Percentiles rank a stretch among this genome's conserved stretches.
Evolutionary conservation across 2,888 invertebrate genomes (phyloP).

Genomic region (Drosophila histrio): DNA sequence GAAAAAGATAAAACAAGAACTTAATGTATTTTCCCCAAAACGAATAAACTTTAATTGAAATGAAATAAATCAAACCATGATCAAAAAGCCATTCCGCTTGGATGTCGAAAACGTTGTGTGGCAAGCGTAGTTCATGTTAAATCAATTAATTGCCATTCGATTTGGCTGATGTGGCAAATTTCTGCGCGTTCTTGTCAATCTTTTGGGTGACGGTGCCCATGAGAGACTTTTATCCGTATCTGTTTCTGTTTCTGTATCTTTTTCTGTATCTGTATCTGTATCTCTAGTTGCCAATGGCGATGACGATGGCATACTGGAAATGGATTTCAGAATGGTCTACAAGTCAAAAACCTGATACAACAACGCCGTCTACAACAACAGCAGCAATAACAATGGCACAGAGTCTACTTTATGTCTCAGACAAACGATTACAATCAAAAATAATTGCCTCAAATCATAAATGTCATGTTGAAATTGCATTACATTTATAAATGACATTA

Average conservation of each 20-base stretch:
- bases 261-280: conserved; percentile 7
- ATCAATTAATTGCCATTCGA: conserved; percentile 70
- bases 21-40: background rate
- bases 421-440: conserved; percentile 59
- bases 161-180: conserved; percentile 59
- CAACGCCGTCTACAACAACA: conserved; percentile 13
- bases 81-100: conserved; percentile 4
- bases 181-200: conserved; percentile 49
- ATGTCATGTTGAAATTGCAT: conserved; percentile 57
- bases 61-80: conserved; percentile 11
- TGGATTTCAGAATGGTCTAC: conserved; percentile 23
- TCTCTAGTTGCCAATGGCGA: conserved; percentile 9
- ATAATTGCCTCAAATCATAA: conserved; percentile 67
- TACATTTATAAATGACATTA: conserved; percentile 47
- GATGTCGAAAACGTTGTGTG: conserved; percentile 33
- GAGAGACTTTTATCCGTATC: conserved; percentile 44
- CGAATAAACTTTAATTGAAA: conserved; percentile 21
- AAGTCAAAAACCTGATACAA: conserved; percentile 42
- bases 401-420: background rate
- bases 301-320: conserved; percentile 17
- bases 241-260: conserved; percentile 15
- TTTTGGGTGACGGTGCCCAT: conserved; percentile 51
- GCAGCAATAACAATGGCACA: conserved; percentile 8
- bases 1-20: too few relatives aligned
- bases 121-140: conserved; percentile 51